Base-by-base conservation (phyloP, 2,113 vertebrate species). In the Protomyctophum bolini region DNA sequence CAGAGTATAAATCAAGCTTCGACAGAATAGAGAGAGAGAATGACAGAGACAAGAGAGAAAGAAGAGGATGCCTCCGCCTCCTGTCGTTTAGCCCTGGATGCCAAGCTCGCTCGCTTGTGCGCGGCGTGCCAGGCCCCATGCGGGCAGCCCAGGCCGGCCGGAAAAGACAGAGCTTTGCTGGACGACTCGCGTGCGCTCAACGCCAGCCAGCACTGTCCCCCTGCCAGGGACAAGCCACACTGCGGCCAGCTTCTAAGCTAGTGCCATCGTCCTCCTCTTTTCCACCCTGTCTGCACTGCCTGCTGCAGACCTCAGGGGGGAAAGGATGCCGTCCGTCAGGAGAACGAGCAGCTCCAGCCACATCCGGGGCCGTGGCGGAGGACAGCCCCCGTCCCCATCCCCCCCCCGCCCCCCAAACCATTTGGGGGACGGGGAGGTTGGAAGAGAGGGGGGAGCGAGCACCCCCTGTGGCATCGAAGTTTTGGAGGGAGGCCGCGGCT, bases 151-250 rank as follows among this genome's bases (percentile, higher is more conserved):
- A 89, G 85, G 82, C 88, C 88, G 88, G 86, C 90, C 87, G 87
- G 89, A 88, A 90, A 89, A 91, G 86, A 87, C 86, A 76, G 87
- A 80, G 85, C 88, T 88, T 63, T 88, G 3, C 33, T 91, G 90
- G 90, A 88, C 73, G 77, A 82, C 59, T 74, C 54, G 7, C 70
- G 55, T 8, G 60, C 7, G 81, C 68, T 7, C 60, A 0, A 73
- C 66, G 33, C 33, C 33, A 68, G 87, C 89, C 88, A 87, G 83
- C 61, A 33, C 52, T 7, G 5, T 1, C 68, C 80, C 62, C 49
- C 7, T 86, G 89, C 89, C 89, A 89, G 72, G 83, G 76, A 49
- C 63, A 41, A 87, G 89, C 85, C 75, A 85, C 75, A 85, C 85
- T 81, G 82, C 67, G 80, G 89, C 81, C 87, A 83, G 80, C 84